phyloP scores from a whole-genome alignment of 2,888 invertebrate species.

The Campoplex capitator region DNA sequence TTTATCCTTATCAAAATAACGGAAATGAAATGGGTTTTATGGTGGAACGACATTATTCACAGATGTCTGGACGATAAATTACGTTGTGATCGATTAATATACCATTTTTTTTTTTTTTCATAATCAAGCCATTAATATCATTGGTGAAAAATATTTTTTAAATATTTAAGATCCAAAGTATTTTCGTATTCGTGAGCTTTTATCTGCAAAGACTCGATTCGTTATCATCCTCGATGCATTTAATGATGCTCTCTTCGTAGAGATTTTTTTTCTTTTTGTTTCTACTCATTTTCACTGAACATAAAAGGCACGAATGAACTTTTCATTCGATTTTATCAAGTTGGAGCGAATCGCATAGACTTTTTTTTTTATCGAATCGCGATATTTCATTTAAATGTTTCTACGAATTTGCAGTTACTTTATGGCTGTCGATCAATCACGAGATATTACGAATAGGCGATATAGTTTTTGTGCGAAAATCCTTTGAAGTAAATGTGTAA shows the following conservation, averaged over 20 bases:
- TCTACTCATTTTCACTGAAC: too few species aligned
- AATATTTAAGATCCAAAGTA: background rate
- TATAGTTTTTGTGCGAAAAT: background rate
- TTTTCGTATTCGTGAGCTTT: background rate
- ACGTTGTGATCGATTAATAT: too few species aligned
- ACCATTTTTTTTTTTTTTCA: background rate
- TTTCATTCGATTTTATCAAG: too few species aligned
- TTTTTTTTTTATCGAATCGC: too few species aligned
- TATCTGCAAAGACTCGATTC: background rate
- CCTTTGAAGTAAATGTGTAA: background rate
- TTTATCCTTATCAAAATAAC: conserved; percentile 32
- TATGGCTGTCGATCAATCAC: background rate
- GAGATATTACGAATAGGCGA: background rate
- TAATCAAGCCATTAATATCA: conserved; percentile 1
- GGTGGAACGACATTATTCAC: too few species aligned
- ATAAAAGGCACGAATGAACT: too few species aligned
- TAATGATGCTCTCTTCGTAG: too few species aligned
- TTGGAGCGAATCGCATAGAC: too few species aligned
- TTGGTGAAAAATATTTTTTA: background rate
- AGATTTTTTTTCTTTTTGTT: too few species aligned
- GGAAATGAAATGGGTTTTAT: background rate
- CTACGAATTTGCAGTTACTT: too few species aligned
- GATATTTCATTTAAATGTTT: too few species aligned
- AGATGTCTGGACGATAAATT: too few species aligned
- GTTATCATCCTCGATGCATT: background rate